These are phyloP conservation scores for Hylyphantes graminicola DNA, from an alignment of 1,140 invertebrate species.

Conservation along the genomic window DNA sequence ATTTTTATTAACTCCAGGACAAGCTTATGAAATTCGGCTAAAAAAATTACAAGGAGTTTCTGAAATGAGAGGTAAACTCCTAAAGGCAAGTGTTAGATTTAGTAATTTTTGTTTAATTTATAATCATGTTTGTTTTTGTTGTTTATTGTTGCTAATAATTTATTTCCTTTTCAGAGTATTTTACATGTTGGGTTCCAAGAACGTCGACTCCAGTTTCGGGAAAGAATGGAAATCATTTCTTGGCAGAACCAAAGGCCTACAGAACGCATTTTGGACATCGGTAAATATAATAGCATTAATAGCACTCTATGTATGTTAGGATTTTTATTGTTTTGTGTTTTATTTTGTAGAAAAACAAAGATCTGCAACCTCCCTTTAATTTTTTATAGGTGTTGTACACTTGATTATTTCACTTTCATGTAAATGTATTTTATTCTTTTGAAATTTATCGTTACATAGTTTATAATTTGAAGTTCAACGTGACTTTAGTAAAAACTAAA, in stretches of 20 bases:
- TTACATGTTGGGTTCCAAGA: conserved; percentile 95
- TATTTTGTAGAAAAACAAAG: background rate
- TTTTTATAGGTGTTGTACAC: background rate
- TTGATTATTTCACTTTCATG: no score
- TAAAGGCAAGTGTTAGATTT: conserved; percentile 76
- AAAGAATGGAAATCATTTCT: conserved; percentile 88
- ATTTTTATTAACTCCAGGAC: conserved; percentile 69
- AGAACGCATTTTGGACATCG: conserved; percentile 86
- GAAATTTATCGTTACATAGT: no score
- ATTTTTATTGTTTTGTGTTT: background rate
- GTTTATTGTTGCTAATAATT: background rate
- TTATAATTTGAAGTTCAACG: no score
- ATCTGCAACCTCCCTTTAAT: background rate
- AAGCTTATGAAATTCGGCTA: conserved; percentile 95
- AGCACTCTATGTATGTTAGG: no score
- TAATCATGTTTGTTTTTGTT: background rate
- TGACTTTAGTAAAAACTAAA: no score
- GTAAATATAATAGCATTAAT: conserved; percentile 58
- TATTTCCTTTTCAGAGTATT: conserved; percentile 76
- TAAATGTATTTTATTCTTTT: no score
- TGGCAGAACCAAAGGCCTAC: conserved; percentile 89
- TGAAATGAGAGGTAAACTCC: conserved; percentile 84
- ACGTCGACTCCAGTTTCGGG: conserved; percentile 90
- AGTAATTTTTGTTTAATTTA: conserved; percentile 6
- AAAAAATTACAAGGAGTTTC: conserved; percentile 93